Percentiles rank a stretch among this genome's conserved stretches.
Conservation (phyloP, 2,888 invertebrate species). For the Hydrotaea diabolus region DNA sequence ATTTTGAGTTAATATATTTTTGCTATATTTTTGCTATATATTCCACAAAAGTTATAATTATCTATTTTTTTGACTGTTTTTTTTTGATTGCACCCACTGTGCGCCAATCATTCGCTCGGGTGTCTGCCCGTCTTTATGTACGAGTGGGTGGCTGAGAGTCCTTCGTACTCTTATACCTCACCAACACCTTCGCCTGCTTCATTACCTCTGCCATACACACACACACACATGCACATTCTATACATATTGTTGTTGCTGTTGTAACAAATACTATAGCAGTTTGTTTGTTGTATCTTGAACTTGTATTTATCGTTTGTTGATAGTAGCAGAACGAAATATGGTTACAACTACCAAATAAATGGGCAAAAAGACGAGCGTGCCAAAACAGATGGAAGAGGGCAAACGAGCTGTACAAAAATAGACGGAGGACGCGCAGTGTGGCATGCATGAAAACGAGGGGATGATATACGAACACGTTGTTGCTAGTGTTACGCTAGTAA, state of each 20-base stretch:
- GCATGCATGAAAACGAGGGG: not conserved
- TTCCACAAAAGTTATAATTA: no score
- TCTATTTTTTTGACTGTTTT: not conserved
- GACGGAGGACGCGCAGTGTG: not conserved
- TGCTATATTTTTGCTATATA: no score
- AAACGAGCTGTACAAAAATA: not conserved
- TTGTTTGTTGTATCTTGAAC: constrained; percentile 49
- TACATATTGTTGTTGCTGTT: not conserved
- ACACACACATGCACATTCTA: not conserved
- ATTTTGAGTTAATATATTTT: no score
- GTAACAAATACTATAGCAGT: constrained; percentile 5
- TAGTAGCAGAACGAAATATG: constrained; percentile 24
- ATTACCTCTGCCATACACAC: not conserved
- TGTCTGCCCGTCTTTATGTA: not conserved
- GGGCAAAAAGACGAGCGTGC: constrained; percentile 9
- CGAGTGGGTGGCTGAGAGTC: constrained; percentile 43
- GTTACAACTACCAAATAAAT: not conserved
- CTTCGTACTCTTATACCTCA: not conserved
- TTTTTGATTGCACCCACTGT: not conserved
- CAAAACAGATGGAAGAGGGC: not conserved
- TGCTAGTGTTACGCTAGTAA: not conserved
- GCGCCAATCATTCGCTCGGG: no score
- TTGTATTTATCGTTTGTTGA: constrained; percentile 59
- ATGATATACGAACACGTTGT: not conserved
- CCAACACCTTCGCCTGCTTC: not conserved